Percentiles rank a stretch among this genome's conserved stretches.
Evolutionary conservation across 2,888 invertebrate genomes (phyloP).

Genomic region (Polydrusus pterygomalis): DNA sequence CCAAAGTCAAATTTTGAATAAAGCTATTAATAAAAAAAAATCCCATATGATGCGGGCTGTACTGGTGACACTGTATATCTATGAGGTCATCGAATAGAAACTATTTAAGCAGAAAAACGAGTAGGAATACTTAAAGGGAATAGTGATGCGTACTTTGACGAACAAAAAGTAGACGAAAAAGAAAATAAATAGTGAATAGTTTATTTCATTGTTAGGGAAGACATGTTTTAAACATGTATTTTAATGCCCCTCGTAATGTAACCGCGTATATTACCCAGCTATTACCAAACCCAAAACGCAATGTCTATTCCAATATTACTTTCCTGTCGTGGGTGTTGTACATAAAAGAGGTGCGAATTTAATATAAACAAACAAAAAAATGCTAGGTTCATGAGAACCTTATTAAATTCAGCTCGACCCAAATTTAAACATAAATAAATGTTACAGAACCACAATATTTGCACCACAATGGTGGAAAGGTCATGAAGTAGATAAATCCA

Average conservation of each 20-base stretch:
- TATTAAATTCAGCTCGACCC: conserved; percentile 47
- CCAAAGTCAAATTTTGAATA: no score
- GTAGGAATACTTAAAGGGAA: no score
- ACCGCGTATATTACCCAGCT: background rate
- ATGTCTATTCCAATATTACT: background rate
- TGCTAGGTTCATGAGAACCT: conserved; percentile 40
- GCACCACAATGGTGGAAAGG: conserved; percentile 45
- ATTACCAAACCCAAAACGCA: background rate
- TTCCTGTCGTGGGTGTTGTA: conserved; percentile 2
- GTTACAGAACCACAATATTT: conserved; percentile 43
- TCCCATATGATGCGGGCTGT: no score
- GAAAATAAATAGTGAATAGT: no score
- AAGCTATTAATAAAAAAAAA: no score
- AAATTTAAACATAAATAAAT: conserved; percentile 47
- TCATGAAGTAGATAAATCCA: conserved; percentile 48
- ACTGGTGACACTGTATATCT: no score
- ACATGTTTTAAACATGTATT: no score
- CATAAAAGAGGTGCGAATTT: conserved; percentile 18
- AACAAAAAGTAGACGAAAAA: no score
- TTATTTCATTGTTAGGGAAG: no score
- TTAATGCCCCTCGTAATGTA: background rate
- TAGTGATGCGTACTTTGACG: no score
- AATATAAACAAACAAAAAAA: conserved; percentile 31
- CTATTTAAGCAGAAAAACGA: no score
- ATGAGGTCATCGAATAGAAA: no score